Percentiles rank a stretch among this genome's conserved stretches.
Evolutionary conservation across 2,888 invertebrate genomes (phyloP).

Genomic region (Saturnia pavonia): DNA sequence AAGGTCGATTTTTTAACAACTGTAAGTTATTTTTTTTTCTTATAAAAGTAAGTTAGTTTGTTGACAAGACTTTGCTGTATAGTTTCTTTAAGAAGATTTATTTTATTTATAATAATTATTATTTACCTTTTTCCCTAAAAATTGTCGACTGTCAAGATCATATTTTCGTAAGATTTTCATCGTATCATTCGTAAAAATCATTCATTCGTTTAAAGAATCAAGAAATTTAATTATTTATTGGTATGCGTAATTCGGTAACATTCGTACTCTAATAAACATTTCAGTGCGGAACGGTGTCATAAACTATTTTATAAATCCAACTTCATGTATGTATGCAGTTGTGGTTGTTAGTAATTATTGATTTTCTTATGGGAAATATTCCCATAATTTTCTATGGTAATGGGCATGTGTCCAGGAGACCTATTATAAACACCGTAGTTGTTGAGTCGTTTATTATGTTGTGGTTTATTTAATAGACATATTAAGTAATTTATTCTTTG

Average conservation of each 20-base stretch:
- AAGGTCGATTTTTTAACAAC: too few relatives aligned
- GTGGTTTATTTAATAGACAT: constrained; percentile 22
- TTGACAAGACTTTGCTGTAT: too few relatives aligned
- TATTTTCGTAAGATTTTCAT: too few relatives aligned
- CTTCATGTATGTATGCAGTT: constrained; percentile 43
- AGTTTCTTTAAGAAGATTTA: too few relatives aligned
- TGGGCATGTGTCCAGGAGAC: constrained; percentile 30
- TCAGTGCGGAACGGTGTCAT: constrained; percentile 37
- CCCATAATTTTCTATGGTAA: constrained; percentile 34
- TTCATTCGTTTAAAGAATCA: too few relatives aligned
- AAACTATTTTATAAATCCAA: constrained; percentile 28
- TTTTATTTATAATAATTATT: too few relatives aligned
- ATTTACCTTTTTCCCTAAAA: too few relatives aligned
- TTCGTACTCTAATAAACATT: neutral
- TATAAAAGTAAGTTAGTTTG: too few relatives aligned
- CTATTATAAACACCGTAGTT: constrained; percentile 12
- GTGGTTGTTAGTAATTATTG: constrained; percentile 54
- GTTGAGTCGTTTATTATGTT: constrained; percentile 23
- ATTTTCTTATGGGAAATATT: constrained; percentile 52
- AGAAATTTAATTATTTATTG: too few relatives aligned
- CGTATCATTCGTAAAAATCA: too few relatives aligned
- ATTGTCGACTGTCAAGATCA: too few relatives aligned
- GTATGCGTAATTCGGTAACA: neutral
- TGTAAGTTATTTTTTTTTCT: too few relatives aligned
- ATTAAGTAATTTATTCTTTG: constrained; percentile 3